A percentile compares a stretch with the other conserved stretches of the same genome.
Conservation (phyloP, 2,888 invertebrate species). For the Phaedon cochleariae region DNA sequence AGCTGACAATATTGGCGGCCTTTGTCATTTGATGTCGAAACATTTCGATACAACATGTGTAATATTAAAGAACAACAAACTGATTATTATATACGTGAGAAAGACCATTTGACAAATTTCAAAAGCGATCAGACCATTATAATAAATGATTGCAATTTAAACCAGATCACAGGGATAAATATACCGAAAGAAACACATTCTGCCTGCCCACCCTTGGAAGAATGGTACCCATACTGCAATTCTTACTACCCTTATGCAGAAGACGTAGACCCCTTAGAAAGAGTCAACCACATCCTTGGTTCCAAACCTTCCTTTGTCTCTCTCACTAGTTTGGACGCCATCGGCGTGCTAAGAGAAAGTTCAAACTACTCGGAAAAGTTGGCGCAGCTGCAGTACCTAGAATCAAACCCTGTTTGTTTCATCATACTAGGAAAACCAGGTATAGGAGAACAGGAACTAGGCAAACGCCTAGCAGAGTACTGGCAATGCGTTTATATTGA, state of each 20-base stretch:
- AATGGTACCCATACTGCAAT: constrained; percentile 59
- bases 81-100: constrained; percentile 35
- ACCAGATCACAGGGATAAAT: constrained; percentile 45
- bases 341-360: constrained; percentile 3
- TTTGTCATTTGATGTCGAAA: too few species aligned
- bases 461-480: constrained; percentile 66
- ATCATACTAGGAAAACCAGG: constrained; percentile 70
- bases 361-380: constrained; percentile 64
- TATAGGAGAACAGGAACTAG: constrained; percentile 64
- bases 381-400: constrained; percentile 64
- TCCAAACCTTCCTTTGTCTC: constrained; percentile 37
- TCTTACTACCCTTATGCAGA: constrained; percentile 62
- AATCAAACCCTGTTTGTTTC: constrained; percentile 66
- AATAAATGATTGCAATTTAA: constrained; percentile 48
- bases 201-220: constrained; percentile 19
- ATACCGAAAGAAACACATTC: constrained; percentile 28
- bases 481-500: constrained; percentile 69
- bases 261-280: constrained; percentile 59
- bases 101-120: constrained; percentile 36
- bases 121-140: constrained; percentile 53
- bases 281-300: constrained; percentile 54
- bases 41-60: too few species aligned
- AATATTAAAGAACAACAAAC: constrained; percentile 29
- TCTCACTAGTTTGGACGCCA: constrained; percentile 23
- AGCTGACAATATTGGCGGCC: too few species aligned